These are phyloP conservation scores for Chloroclystis v-ata DNA, from an alignment of 2,888 invertebrate genomes.

Conservation along the genomic window DNA sequence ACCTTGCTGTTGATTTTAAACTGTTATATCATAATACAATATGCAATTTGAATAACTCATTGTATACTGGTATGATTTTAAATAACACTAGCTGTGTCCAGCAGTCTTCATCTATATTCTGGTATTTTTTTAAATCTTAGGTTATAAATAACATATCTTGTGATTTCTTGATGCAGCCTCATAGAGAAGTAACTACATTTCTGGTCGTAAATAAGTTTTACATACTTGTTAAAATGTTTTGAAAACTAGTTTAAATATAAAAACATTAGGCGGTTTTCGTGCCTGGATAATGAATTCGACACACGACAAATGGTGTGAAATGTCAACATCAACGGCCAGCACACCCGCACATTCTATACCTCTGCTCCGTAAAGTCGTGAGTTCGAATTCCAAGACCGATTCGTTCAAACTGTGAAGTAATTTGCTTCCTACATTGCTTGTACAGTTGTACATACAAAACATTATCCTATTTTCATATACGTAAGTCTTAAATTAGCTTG, in stretches of 20 bases:
- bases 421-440: slow-evolving; percentile 10
- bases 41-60: too few species aligned
- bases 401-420: slow-evolving; percentile 33
- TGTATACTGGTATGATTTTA: neutral
- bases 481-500: slow-evolving; percentile 5
- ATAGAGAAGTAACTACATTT: too few species aligned
- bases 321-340: slow-evolving; percentile 36
- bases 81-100: neutral
- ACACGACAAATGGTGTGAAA: slow-evolving; percentile 40
- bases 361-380: slow-evolving; percentile 44
- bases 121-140: too few species aligned
- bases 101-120: too few species aligned
- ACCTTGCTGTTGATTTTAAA: slow-evolving; percentile 4
- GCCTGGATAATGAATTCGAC: slow-evolving; percentile 26
- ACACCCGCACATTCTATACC: slow-evolving; percentile 22
- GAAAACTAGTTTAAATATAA: too few species aligned
- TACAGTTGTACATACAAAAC: slow-evolving; percentile 4
- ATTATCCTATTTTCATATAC: neutral
- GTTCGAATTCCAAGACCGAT: slow-evolving; percentile 31
- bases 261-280: neutral
- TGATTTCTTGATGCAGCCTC: too few species aligned
- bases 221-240: too few species aligned
- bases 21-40: neutral
- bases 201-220: too few species aligned
- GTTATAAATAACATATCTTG: too few species aligned